Conservation (phyloP, 2,113 vertebrate species). For the Coracopsis vasa region DNA sequence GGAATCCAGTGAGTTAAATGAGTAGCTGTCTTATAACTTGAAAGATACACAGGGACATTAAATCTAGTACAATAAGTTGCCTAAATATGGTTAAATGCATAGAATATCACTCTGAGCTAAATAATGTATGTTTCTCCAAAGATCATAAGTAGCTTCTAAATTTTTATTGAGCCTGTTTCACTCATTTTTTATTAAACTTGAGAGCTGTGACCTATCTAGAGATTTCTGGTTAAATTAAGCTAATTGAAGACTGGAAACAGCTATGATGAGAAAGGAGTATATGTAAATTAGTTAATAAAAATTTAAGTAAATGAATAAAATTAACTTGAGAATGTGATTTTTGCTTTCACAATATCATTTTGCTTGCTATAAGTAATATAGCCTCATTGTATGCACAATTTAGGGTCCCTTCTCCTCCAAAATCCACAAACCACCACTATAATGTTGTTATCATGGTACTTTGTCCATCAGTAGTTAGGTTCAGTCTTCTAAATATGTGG, state of each 20-base stretch:
- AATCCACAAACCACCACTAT: neutral
- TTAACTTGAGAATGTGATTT: neutral
- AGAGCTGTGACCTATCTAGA: conserved; percentile 72
- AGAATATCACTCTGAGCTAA: conserved; percentile 53
- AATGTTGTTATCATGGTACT: neutral
- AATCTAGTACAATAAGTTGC: conserved; percentile 11
- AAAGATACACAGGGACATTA: conserved; percentile 5
- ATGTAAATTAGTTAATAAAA: conserved; percentile 58
- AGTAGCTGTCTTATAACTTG: neutral
- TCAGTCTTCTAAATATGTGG: fast-evolving
- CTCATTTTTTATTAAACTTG: conserved; percentile 73
- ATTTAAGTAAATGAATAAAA: conserved; percentile 59
- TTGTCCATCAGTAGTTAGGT: neutral
- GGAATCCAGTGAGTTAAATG: neutral
- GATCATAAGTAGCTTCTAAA: conserved; percentile 66
- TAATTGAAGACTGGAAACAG: conserved; percentile 69
- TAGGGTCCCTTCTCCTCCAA: neutral
- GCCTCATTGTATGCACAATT: neutral
- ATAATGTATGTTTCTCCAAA: conserved; percentile 67
- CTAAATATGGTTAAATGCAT: conserved; percentile 49
- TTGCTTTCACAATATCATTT: neutral
- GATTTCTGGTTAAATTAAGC: conserved; percentile 69
- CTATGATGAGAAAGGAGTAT: conserved; percentile 30
- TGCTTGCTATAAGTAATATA: neutral
- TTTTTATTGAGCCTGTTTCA: conserved; percentile 62